These are phyloP conservation scores for Rhinogobio ventralis DNA, from an alignment of 2,797 vertebrate species.

Conservation along the genomic window DNA sequence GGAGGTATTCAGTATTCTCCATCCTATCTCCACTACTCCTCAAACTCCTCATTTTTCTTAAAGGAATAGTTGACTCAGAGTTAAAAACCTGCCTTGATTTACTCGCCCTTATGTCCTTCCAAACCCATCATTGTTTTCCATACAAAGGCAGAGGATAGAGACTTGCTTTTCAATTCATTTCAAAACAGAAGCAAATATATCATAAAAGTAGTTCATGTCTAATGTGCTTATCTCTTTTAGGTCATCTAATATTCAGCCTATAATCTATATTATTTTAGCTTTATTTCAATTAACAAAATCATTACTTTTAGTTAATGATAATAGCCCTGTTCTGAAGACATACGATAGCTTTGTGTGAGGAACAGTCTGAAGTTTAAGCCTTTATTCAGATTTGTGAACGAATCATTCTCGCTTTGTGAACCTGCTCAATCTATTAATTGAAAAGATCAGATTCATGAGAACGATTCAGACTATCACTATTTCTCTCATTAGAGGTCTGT, in stretches of 20 bases:
- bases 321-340: neutral
- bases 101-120: neutral
- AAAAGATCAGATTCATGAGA: neutral
- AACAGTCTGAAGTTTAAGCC: neutral
- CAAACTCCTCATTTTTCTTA: slow-evolving; percentile 7
- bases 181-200: neutral
- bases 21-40: slow-evolving; percentile 33
- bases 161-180: neutral
- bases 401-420: neutral
- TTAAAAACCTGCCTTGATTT: neutral
- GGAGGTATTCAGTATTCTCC: slow-evolving; percentile 47
- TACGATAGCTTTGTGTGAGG: neutral
- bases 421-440: neutral
- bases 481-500: neutral
- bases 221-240: neutral
- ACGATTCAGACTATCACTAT: neutral
- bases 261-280: neutral
- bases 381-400: neutral
- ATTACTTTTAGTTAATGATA: neutral
- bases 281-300: neutral
- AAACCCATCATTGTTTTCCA: neutral
- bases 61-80: neutral
- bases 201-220: neutral
- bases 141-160: neutral
- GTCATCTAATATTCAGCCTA: neutral